Evolutionary conservation across 1,140 invertebrate species (phyloP), one percentile per base, ranked within the genome.

Genomic region (Drosophila mojavensis): DNA sequence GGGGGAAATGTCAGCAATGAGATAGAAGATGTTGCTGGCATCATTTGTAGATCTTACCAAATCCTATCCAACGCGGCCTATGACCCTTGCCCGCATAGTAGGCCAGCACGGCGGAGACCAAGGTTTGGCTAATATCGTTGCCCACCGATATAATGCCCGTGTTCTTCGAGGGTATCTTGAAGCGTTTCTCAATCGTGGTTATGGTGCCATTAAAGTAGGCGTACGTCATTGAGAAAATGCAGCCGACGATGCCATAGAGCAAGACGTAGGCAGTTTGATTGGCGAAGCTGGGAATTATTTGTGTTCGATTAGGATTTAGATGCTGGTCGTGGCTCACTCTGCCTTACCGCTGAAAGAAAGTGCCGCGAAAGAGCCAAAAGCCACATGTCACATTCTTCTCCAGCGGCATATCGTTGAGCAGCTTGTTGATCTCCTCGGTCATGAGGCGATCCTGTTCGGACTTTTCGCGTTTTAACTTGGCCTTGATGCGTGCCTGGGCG

Each of bases 121-220:
- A 20, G 3, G 81, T 82, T 45, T 91, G 82, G 11, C 82, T 91
- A 0, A 91, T 81, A 5, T 91, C 95, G 89, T 96, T 96, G 11
- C 95, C 95, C 53, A 96, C 94, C 15, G 95, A 94, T 70, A 96
- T 96, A 53, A 96, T 93, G 47, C 95, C 96, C 59, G 95, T 96
- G 36, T 95, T 95, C 91, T 95, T 94, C 7, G 95, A 96, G 0
- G 96, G 95, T 81, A 97, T 96, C 80, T 96, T 96, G 86, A 96
- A 97, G 72, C 96, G 93, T 82, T 97, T 97, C 89, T 97, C 96
- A 28, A 97, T 93, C 0, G 96, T 97, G 33, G 96, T 96, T 47
- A 97, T 95, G 5, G 95, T 96, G 9, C 96, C 96, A 79, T 95
- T 95, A 68, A 96, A 96, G 84, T 97, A 97, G 2, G 96, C 94